These are phyloP conservation scores for Xenus cinereus DNA, from an alignment of 2,113 vertebrate species.

Conservation along the genomic window DNA sequence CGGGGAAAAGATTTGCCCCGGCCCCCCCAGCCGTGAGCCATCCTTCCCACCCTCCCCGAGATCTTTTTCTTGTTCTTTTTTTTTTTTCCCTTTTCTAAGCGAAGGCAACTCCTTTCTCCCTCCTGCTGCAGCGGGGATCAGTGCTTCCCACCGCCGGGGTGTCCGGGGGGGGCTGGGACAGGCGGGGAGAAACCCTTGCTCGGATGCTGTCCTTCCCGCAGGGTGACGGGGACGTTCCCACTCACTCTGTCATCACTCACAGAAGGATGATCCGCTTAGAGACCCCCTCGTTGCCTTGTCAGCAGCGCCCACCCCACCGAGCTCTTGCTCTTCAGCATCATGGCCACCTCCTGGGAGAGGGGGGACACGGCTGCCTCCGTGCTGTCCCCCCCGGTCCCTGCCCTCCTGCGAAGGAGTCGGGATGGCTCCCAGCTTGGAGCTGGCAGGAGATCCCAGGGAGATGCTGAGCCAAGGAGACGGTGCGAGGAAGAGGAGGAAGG, in stretches of 20 bases:
- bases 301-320: background rate
- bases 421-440: background rate
- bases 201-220: background rate
- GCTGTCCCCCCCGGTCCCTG: background rate
- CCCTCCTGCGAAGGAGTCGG: background rate
- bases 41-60: background rate
- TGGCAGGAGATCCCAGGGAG: background rate
- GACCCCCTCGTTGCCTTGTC: background rate
- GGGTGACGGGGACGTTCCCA: accelerated
- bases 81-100: background rate
- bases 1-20: accelerated
- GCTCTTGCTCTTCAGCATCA: background rate
- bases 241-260: accelerated
- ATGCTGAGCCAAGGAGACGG: background rate
- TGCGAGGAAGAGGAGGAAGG: background rate
- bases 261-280: background rate
- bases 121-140: accelerated
- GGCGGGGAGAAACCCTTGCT: background rate
- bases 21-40: background rate
- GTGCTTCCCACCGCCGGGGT: background rate
- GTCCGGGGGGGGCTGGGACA: accelerated
- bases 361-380: background rate
- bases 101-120: background rate
- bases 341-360: background rate
- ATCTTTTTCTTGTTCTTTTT: background rate